Base-by-base conservation (phyloP, 2,113 vertebrate genomes). In the Perca schrenkii region DNA sequence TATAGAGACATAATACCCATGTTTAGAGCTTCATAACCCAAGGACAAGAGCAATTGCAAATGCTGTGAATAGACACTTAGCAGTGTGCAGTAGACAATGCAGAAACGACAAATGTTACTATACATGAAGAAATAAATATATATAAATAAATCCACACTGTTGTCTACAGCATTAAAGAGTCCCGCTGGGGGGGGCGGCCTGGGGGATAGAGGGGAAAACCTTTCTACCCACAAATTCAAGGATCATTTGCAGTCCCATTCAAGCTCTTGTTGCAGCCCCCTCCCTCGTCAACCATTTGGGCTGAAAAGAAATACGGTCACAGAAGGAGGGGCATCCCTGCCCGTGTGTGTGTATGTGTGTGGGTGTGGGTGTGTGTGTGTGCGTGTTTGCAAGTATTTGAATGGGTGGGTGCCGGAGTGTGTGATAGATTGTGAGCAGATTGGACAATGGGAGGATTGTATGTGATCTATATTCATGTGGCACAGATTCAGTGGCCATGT, bases 251-350 rank as follows among this genome's bases (percentile, higher is more conserved):
- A 78, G 52, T 56, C 79, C 85, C 77, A 87, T 93, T 94, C 85
- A 94, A 87, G 93, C 88, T 90, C 83, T 83, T 85, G 58, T 94
- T 87, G 81, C 90, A 64, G 80, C 83, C 79, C 85, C 57, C 73
- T 28, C 46, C 77, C 80, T 66, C 77, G 65, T 71, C 80, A 64
- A 53, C 82, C 87, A 87, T 90, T 91, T 87, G 84, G 80, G 60
- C 62, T 95, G 93, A 94, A 95, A 95, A 95, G 91, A 94, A 94
- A 94, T 90, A 82, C 83, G 91, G 84, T 71, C 63, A 61, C 66
- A 69, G 75, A 84, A 79, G 91, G 89, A 86, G 91, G 89, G 86
- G 87, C 71, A 2, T 40, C 58, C 56, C 82, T 77, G 34, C 81
- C 31, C 43, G 72, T 82, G 86, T 74, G 70, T 74, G 50, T 36